A percentile compares a stretch with the other conserved stretches of the same genome.
phyloP scores from a whole-genome alignment of 2,888 invertebrate genomes.

The Taphrorychus bicolor region DNA sequence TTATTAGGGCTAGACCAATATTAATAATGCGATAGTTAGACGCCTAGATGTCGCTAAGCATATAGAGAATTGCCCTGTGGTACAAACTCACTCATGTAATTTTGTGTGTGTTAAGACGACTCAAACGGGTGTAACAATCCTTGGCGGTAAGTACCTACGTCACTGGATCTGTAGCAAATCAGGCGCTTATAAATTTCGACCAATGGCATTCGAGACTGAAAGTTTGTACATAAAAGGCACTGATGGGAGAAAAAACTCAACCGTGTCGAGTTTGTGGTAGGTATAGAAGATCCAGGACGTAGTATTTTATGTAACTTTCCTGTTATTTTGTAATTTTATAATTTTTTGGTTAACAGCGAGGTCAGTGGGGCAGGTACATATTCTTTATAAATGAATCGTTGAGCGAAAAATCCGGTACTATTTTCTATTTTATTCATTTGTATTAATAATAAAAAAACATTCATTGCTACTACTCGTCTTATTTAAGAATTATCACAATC shows the following conservation, averaged over 20 bases:
- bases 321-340: conserved; percentile 36
- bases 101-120: conserved; percentile 27
- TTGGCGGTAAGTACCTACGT: background rate
- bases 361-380: conserved; percentile 58
- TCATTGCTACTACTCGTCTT: conserved; percentile 34
- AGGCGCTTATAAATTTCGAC: too few relatives aligned
- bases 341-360: conserved; percentile 57
- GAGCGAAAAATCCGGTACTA: conserved; percentile 28
- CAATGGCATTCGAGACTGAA: background rate
- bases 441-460: conserved; percentile 20
- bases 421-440: background rate
- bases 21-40: conserved; percentile 38
- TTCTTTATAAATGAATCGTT: conserved; percentile 28
- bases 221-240: background rate
- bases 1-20: conserved; percentile 44
- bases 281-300: background rate
- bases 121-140: conserved; percentile 14
- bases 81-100: conserved; percentile 33
- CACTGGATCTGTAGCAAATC: too few relatives aligned
- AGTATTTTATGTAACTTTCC: conserved; percentile 22
- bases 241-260: background rate
- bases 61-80: conserved; percentile 60
- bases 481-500: conserved; percentile 39
- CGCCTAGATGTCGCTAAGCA: conserved; percentile 50
- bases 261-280: background rate